A percentile compares a stretch with the other conserved stretches of the same genome.
phyloP scores from a whole-genome alignment of 2,797 vertebrate genomes.

The Hapalemur alaotrensis region DNA sequence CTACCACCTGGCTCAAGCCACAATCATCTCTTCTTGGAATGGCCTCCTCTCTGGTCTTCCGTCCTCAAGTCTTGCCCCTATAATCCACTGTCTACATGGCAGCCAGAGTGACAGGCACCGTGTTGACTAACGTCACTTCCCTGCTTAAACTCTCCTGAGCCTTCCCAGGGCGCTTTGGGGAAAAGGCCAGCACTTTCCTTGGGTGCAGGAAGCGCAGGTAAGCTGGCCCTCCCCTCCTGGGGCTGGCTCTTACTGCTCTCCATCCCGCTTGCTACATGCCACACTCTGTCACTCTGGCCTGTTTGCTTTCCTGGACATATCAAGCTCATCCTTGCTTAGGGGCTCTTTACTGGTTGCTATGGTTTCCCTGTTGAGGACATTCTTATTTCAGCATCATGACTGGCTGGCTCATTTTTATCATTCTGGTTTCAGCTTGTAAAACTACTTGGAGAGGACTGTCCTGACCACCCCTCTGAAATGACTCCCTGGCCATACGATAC shows the following conservation, averaged over 20 bases:
- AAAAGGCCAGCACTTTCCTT: not conserved
- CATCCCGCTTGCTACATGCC: rapidly evolving
- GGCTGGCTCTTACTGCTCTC: not conserved
- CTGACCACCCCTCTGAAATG: too few relatives aligned
- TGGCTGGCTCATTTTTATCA: not conserved
- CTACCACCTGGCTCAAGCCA: not conserved
- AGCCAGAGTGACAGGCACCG: not conserved
- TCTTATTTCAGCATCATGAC: not conserved
- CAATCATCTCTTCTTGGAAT: not conserved
- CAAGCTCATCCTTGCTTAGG: not conserved
- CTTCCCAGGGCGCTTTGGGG: not conserved
- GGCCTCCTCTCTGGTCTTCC: not conserved
- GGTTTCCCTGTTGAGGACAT: not conserved
- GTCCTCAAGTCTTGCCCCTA: not conserved
- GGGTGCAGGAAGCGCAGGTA: not conserved
- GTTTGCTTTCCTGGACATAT: not conserved
- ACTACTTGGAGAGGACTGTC: not conserved
- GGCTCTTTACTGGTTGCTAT: not conserved
- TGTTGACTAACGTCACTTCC: not conserved
- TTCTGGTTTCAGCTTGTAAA: not conserved
- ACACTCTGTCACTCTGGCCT: too few relatives aligned
- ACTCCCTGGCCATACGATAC: not conserved
- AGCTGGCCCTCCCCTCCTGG: too few relatives aligned
- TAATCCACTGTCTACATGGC: not conserved
- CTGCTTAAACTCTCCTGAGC: not conserved